Base-by-base conservation (phyloP, 2,888 invertebrate genomes). In the Agrochola macilenta region DNA sequence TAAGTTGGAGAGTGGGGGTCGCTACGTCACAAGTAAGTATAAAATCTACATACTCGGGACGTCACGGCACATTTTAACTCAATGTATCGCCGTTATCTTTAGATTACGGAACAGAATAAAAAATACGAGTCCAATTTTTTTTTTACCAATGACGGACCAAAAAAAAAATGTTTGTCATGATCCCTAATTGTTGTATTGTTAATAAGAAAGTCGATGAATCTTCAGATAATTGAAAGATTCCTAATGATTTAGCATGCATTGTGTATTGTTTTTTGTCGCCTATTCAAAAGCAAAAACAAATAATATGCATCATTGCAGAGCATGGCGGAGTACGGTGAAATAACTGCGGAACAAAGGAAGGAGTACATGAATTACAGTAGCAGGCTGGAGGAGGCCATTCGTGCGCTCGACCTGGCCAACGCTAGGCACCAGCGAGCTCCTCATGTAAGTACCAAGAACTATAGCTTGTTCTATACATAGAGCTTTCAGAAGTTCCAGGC, bases 341-440 rank as follows among this genome's bases (percentile, higher is more conserved):
- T 91, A 3, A 52, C 91, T 0, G 78, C 91, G 0, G 88, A 91
- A 0, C 90, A 90, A 26, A 89, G 89, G 58, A 81, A 84, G 4
- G 85, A 90, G n/a, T 93, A 91, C 76, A 84, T 79, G 0, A 73
- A 90, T 46, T 93, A 94, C 79, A 88, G 90, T 0, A 85, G 89
- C 64, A 81, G 88, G 14, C 84, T 95, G 35, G 87, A 88, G 0
- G 90, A 87, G 2, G 94, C 94, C 0, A 82, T 94, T 1, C 87
- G 87, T 0, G 88, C 83, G 0, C 74, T 95, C 23, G 96, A 96
- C 74, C 70, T 93, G 0, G 92, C 94, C 4, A 93, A 93, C 26
- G 91, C 92, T 0, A 78, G 91, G 49, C 93, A 92, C 61, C 91
- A 89, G 63, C 89, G 91, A 8, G 83, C 91, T 0, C 93, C 94